Percentiles rank a stretch among this genome's conserved stretches.
Evolutionary conservation across 2,888 invertebrate species (phyloP).

Genomic region (Ctenicera cuprea): DNA sequence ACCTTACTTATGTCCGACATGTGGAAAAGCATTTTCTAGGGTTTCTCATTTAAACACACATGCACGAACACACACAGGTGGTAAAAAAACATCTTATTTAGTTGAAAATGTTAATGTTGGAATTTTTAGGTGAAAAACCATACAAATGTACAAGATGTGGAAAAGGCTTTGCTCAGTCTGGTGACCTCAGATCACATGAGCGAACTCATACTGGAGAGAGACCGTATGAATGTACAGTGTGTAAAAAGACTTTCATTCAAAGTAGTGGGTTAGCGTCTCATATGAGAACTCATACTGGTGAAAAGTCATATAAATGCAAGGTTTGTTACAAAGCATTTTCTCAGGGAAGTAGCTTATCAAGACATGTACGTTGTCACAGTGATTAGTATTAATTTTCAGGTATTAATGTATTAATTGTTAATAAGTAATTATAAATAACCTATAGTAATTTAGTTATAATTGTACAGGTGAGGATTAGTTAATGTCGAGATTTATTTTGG

Average conservation of each 20-base stretch:
- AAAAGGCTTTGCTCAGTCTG: constrained; percentile 59
- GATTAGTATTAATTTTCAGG: not conserved
- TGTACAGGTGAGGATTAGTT: too few relatives aligned
- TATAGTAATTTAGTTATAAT: too few relatives aligned
- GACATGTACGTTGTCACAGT: constrained; percentile 45
- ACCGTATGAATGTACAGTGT: constrained; percentile 56
- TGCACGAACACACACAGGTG: constrained; percentile 64
- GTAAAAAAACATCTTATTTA: not conserved
- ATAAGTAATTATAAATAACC: too few relatives aligned
- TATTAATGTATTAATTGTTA: too few relatives aligned
- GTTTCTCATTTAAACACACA: constrained; percentile 60
- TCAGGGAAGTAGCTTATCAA: constrained; percentile 48
- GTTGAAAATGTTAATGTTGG: not conserved
- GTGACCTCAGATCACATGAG: constrained; percentile 58
- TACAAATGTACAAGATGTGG: constrained; percentile 57
- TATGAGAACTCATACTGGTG: constrained; percentile 59
- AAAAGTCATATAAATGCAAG: constrained; percentile 48
- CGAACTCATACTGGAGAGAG: constrained; percentile 56
- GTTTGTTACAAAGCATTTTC: constrained; percentile 52
- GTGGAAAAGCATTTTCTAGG: constrained; percentile 58
- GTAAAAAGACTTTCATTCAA: constrained; percentile 58
- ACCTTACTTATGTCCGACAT: constrained; percentile 64
- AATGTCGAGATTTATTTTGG: too few relatives aligned
- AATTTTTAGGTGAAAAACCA: constrained; percentile 57
- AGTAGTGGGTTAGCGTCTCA: constrained; percentile 59